Conservation (phyloP, 2,113 vertebrate species). For the Fregata magnificens region DNA sequence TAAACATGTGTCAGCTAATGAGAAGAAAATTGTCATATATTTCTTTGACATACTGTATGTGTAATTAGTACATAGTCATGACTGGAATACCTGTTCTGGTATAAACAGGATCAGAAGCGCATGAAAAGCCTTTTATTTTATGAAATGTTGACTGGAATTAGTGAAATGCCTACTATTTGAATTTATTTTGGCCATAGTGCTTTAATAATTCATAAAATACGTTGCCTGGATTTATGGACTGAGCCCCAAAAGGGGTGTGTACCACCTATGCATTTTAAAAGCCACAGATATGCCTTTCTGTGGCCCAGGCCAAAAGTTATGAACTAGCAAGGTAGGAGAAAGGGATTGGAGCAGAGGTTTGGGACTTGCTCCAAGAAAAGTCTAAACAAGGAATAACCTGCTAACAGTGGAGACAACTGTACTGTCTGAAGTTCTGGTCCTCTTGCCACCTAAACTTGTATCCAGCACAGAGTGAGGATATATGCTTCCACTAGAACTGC, state of each 20-base stretch:
- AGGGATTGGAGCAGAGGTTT: not conserved
- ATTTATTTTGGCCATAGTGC: not conserved
- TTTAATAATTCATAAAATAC: not conserved
- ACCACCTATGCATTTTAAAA: not conserved
- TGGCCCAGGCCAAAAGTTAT: not conserved
- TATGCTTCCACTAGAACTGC: not conserved
- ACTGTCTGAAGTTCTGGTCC: not conserved
- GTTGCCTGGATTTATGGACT: not conserved
- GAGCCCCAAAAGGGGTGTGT: not conserved
- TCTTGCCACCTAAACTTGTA: not conserved
- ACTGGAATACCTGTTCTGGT: not conserved
- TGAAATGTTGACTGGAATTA: not conserved
- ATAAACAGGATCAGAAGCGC: not conserved
- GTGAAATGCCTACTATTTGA: not conserved
- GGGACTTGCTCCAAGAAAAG: not conserved
- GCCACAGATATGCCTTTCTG: not conserved
- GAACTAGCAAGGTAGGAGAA: not conserved
- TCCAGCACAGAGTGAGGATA: not conserved
- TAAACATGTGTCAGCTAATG: not conserved
- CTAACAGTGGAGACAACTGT: not conserved
- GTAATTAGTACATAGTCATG: not conserved
- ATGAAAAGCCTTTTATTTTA: not conserved
- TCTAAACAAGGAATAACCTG: not conserved
- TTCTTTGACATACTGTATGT: not conserved
- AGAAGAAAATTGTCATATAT: not conserved